Evolutionary conservation across 2,113 vertebrate genomes (phyloP), one percentile per base, ranked within the genome.

Genomic region (Heptranchias perlo): DNA sequence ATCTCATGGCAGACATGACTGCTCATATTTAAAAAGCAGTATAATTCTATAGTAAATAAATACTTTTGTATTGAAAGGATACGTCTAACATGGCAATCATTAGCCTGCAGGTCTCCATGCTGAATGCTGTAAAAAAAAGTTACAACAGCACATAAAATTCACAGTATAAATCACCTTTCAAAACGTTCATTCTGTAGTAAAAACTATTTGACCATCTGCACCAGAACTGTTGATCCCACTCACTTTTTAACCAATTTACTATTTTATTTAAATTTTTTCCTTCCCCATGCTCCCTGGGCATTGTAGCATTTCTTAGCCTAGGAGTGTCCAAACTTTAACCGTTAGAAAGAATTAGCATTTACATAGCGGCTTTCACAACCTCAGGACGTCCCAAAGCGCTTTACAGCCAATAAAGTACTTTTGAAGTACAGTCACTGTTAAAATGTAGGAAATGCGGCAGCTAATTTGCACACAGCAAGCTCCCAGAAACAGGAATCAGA

Each of bases 31-130:
- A 28, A 82, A 44, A 44, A 49, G 10, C 64, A 44, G 39, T 16
- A 94, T 21, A 10, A 73, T 65, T 94, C 62, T 94, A 62, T 23
- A 64, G 3, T 67, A 44, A 25, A 67, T 39, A 65, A 65, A 52
- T 18, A 67, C 76, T 96, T 95, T n/a, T 1, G 64, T 84, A 94
- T 61, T 35, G 89, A 97, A 98, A 99, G 98, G 99, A 99, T 99
- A 99, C 99, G 96, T 99, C 99, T 97, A 99, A 96, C 99, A 99
- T 99, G 96, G 97, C 98, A 97, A 99, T 98, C 99, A 99, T 99
- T 96, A 99, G 98, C 86, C 98, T 98, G 97, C 99, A 99, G 14
- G 99, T 99, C 96, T 99, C 99, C 97, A 99, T 93, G 97, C 98
- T 99, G 97, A 99, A 99, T 96, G 99, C 99, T 99, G 98, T 96